Conservation (phyloP, 2,113 vertebrate genomes). For the Eidolon helvum region DNA sequence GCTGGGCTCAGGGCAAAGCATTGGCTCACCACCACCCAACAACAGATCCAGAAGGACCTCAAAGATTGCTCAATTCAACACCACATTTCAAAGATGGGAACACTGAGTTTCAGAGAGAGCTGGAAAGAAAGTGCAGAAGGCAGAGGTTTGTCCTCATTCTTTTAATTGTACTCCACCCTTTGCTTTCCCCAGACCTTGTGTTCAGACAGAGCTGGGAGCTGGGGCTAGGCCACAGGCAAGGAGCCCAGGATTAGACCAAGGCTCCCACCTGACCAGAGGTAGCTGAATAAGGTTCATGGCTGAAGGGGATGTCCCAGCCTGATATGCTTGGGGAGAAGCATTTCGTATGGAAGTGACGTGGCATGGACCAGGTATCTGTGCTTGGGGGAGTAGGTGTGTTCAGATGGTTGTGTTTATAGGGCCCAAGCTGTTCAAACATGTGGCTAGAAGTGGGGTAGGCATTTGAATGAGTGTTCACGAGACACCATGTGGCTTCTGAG, state of each 20-base stretch:
- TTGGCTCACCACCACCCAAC: background rate
- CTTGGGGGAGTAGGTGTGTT: background rate
- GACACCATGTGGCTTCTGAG: background rate
- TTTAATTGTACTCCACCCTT: constrained; percentile 50
- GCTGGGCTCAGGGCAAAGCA: background rate
- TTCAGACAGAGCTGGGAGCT: background rate
- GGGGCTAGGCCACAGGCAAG: background rate
- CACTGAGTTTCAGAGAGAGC: background rate
- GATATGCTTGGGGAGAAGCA: background rate
- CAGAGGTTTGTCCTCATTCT: background rate
- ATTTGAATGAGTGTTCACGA: background rate
- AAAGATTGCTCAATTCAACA: background rate
- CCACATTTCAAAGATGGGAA: background rate
- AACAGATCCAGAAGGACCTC: background rate
- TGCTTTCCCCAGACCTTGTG: background rate
- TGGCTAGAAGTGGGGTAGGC: background rate
- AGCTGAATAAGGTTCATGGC: constrained; percentile 43
- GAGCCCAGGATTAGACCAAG: background rate
- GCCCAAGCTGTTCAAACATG: constrained; percentile 24
- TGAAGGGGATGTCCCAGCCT: background rate
- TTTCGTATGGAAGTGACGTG: background rate
- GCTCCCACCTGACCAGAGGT: background rate
- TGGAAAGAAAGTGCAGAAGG: constrained; percentile 6
- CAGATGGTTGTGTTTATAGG: constrained; percentile 10
- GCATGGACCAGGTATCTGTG: background rate